Percentiles rank a stretch among this genome's conserved stretches.
Evolutionary conservation across 2,113 vertebrate genomes (phyloP).

Genomic region (Channa argus): DNA sequence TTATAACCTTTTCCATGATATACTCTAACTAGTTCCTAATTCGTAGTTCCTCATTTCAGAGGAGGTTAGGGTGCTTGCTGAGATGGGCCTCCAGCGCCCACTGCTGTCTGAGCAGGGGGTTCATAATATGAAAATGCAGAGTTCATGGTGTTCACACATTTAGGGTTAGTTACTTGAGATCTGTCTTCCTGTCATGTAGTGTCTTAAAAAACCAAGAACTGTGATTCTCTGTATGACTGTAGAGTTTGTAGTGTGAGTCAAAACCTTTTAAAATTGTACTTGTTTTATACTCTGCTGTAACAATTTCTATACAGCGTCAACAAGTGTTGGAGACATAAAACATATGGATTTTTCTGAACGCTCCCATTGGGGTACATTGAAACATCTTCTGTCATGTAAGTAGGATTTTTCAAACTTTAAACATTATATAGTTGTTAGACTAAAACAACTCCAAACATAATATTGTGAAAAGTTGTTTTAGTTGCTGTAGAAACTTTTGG

Average conservation of each 20-base stretch:
- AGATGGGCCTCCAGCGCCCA: slow-evolving; percentile 81
- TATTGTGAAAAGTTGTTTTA: too few relatives aligned
- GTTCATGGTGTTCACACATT: too few relatives aligned
- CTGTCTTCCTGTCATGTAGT: too few relatives aligned
- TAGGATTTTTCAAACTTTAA: background rate
- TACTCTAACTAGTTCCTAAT: too few relatives aligned
- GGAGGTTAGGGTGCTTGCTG: slow-evolving; percentile 85
- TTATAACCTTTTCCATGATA: too few relatives aligned
- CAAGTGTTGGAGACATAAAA: slow-evolving; percentile 18
- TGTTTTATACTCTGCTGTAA: slow-evolving; percentile 63
- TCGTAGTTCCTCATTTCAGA: background rate
- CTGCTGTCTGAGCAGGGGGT: background rate
- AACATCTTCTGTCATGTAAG: background rate
- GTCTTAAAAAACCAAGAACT: slow-evolving; percentile 62
- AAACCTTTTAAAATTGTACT: background rate
- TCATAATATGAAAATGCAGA: too few relatives aligned
- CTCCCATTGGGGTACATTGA: background rate
- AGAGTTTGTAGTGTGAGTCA: background rate
- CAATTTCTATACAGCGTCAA: slow-evolving; percentile 14
- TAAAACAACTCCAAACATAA: too few relatives aligned
- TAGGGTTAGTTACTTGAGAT: too few relatives aligned
- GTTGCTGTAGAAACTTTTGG: too few relatives aligned
- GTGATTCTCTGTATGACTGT: slow-evolving; percentile 70
- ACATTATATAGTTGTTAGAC: background rate
- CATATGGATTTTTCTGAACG: slow-evolving; percentile 60